Evolutionary conservation across 1,140 invertebrate species (phyloP), one percentile per base, ranked within the genome.

Genomic region (Paracyclopina nana): DNA sequence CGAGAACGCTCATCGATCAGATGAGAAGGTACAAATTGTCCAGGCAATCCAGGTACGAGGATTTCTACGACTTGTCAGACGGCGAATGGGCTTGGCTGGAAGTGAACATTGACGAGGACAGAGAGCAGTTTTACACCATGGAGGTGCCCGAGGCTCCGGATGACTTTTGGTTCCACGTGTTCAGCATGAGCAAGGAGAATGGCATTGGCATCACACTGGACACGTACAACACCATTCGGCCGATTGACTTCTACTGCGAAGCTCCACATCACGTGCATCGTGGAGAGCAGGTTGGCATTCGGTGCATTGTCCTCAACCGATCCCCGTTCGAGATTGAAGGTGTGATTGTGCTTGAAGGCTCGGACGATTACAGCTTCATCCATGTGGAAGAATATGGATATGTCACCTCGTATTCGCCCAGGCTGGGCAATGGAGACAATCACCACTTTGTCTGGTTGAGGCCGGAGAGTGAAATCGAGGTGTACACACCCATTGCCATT

Each of bases 341-440:
- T 11, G 58, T 70, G 41, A 53, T 71, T 4, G 67, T 67, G 20
- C 61, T 71, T 31, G 59, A 59, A 18, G 60, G 60, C 2, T 68
- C 71, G 0, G 58, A 63, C 24, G 62, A 70, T 43, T 72, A 73
- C 56, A 60, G 64, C 29, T 73, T 75, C 55, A 68, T 77, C 0
- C 60, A 69, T 28, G 72, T 75, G 1, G 71, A 69, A 49, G 59
- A 65, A 2, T 60, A 66, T 43, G 73, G 73, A 2, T 62, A 65
- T 24, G 70, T 72, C 0, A 63, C 62, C 6, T 70, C 71, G 28
- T 73, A 73, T 57, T 59, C 58, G 0, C 66, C 66, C 4, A 44
- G 60, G 22, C 61, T 63, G 11, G 55, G 60, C 2, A 54, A 50
- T 11, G 68, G 66, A 2, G 64, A 67, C 40, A 62, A 65, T 52